phyloP scores from a whole-genome alignment of 2,888 invertebrate genomes.

The Cremastinae sp. region DNA sequence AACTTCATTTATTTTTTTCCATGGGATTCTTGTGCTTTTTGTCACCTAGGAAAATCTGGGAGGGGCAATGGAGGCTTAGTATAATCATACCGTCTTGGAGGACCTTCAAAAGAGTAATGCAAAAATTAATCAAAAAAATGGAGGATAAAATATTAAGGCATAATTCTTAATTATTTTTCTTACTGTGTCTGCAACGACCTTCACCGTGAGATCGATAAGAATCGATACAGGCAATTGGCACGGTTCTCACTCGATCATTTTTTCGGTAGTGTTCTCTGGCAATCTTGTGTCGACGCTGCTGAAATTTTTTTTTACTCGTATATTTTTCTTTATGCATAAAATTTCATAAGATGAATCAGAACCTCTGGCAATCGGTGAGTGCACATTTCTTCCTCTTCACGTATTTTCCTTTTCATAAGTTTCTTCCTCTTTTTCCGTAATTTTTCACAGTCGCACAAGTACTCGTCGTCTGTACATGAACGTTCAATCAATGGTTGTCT shows the following conservation, averaged over 20 bases:
- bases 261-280: constrained; percentile 61
- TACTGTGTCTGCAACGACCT: constrained; percentile 64
- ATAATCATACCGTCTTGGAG: constrained; percentile 59
- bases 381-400: constrained; percentile 41
- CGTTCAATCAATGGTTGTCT: constrained; percentile 49
- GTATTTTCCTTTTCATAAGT: constrained; percentile 45
- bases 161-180: constrained; percentile 36
- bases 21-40: constrained; percentile 5
- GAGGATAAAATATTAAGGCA: background rate
- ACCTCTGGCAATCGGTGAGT: constrained; percentile 53
- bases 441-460: constrained; percentile 54
- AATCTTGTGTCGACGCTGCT: constrained; percentile 55
- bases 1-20: constrained; percentile 23
- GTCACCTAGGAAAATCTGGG: constrained; percentile 71
- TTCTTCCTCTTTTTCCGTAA: constrained; percentile 48
- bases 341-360: background rate
- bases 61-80: constrained; percentile 69
- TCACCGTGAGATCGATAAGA: constrained; percentile 69
- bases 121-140: background rate
- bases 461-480: constrained; percentile 48
- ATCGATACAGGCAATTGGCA: constrained; percentile 67
- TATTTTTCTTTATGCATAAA: constrained; percentile 5
- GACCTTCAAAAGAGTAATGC: constrained; percentile 59
- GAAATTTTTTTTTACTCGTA: constrained; percentile 31
- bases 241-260: constrained; percentile 65